A percentile compares a stretch with the other conserved stretches of the same genome.
These are phyloP conservation scores for Leptinotarsa juncta DNA, from an alignment of 2,888 invertebrate species.

Conservation along the genomic window DNA sequence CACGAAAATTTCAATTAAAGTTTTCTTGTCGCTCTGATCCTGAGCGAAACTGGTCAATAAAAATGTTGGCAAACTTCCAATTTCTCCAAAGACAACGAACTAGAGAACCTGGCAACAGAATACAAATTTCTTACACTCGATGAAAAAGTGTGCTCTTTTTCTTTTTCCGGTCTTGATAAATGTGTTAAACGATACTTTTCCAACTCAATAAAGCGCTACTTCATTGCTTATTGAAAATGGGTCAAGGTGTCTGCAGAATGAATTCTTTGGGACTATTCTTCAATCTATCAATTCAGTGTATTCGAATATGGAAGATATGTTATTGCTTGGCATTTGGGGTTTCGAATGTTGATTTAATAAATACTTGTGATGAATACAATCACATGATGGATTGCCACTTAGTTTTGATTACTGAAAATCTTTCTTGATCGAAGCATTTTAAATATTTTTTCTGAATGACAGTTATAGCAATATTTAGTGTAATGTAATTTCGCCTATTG, in stretches of 20 bases:
- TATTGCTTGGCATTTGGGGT: too few relatives aligned
- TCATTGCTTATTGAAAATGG: background rate
- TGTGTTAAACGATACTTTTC: constrained; percentile 25
- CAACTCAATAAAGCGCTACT: constrained; percentile 15
- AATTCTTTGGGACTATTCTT: background rate
- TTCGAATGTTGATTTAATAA: too few relatives aligned
- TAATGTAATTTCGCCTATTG: too few relatives aligned
- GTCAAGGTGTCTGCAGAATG: constrained; percentile 4
- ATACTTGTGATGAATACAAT: too few relatives aligned
- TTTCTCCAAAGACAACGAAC: constrained; percentile 17
- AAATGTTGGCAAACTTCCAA: constrained; percentile 24
- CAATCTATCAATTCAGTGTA: too few relatives aligned
- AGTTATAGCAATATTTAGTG: too few relatives aligned
- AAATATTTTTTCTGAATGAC: too few relatives aligned
- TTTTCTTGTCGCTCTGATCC: constrained; percentile 24
- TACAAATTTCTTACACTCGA: constrained; percentile 23
- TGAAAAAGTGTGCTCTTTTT: constrained; percentile 20
- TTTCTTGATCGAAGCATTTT: too few relatives aligned
- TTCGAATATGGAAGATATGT: too few relatives aligned
- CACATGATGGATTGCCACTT: too few relatives aligned
- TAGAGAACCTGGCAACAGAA: constrained; percentile 11
- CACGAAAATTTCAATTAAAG: constrained; percentile 39
- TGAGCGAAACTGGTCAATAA: constrained; percentile 25
- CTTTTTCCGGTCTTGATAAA: constrained; percentile 17
- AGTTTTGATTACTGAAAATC: too few relatives aligned